Base-by-base conservation (phyloP, 2,113 vertebrate species). In the Xiphophorus couchianus region DNA sequence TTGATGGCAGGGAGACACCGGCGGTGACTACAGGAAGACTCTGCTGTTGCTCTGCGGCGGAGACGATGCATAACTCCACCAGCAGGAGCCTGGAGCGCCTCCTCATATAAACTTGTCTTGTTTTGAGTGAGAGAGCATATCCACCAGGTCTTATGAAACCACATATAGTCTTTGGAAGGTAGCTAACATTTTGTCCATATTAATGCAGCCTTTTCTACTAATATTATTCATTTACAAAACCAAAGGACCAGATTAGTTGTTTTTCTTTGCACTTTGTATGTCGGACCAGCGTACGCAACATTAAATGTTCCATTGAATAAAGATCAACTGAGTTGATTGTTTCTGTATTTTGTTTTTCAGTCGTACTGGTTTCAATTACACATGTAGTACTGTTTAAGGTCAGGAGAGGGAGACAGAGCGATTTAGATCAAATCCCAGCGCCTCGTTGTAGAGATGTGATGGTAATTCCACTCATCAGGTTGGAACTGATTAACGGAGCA, bases 1-100 rank as follows among this genome's bases (percentile, higher is more conserved):
- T 31, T 17, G 83, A 8, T 93, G 83, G 39, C 92, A 99, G 98
- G 92, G 94, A 25, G 97, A 99, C 54, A 95, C 96, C 0, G 83
- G 95, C 2, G 97, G 98, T 12, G 96, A 99, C 94, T 98, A 95
- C 82, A 93, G 95, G 85, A 99, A 97, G 81, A 87, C 96, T 0
- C 93, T 98, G 64, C 93, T 98, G 71, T 84, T 95, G 70, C 93
- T 99, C 89, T 99, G 97, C 15, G 96, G 95, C 0, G 97, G 97
- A 0, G 96, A 98, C 6, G 97, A 98, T 0, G 95, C 95, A 0
- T 99, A 94, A 96, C 51, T 39, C 19, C 31, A n/a, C 11, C 70
- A 69, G 76, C 48, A 51, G n/a, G n/a, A 11, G 83, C 68, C 84
- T 81, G 78, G 86, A 82, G 88, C 82, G 81, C 80, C 84, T 90